These are phyloP conservation scores for Suricata suricatta DNA, from an alignment of 2,113 vertebrate genomes.

Conservation along the genomic window DNA sequence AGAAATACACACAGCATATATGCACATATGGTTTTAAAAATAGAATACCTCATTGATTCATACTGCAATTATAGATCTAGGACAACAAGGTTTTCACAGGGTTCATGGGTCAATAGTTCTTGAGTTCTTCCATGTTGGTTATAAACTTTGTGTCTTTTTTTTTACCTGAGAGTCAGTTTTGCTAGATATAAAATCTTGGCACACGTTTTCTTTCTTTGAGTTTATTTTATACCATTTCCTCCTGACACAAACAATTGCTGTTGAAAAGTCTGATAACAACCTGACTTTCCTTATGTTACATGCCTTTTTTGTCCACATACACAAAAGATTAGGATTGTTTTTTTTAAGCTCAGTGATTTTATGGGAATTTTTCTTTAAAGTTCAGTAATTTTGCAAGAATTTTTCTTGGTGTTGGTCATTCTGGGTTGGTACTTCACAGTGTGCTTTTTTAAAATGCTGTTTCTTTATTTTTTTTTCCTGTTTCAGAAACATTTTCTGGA, in stretches of 20 bases:
- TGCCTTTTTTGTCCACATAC: background rate
- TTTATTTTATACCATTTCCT: background rate
- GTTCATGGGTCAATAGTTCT: background rate
- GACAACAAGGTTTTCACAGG: background rate
- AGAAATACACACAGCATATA: background rate
- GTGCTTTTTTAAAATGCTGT: background rate
- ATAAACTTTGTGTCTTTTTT: background rate
- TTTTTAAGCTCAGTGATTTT: constrained; percentile 26
- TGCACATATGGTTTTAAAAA: background rate
- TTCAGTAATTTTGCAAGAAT: constrained; percentile 21
- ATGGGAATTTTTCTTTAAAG: background rate
- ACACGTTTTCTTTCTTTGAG: background rate
- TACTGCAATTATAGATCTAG: background rate
- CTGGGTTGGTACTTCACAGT: background rate
- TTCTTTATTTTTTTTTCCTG: background rate
- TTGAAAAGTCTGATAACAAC: background rate
- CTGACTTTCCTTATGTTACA: background rate
- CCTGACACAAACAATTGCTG: background rate
- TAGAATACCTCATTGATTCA: background rate
- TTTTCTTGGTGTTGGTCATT: background rate
- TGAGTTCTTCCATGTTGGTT: background rate
- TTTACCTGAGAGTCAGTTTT: constrained; percentile 16
- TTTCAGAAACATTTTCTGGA: background rate
- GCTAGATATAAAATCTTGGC: background rate
- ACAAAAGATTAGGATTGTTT: background rate